Evolutionary conservation across 2,888 invertebrate species (phyloP).

Genomic region (Agrotis puta): DNA sequence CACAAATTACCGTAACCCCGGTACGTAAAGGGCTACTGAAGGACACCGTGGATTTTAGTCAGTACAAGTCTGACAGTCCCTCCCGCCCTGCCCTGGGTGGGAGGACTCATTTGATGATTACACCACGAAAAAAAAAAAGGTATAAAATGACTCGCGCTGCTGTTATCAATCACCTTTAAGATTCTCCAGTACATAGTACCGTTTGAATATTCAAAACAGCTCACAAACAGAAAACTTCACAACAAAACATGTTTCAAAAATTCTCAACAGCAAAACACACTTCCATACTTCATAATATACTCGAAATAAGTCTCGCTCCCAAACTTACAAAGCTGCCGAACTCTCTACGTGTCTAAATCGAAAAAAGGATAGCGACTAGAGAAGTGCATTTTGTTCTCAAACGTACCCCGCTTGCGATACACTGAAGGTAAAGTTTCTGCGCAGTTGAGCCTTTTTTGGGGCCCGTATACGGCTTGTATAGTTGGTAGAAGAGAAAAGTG

Average conservation of each 20-base stretch:
- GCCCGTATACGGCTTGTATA: constrained; percentile 26
- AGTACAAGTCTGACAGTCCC: too few species aligned
- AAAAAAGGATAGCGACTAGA: constrained; percentile 47
- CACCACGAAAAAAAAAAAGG: too few species aligned
- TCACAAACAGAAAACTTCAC: background rate
- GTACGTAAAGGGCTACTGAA: too few species aligned
- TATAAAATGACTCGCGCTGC: too few species aligned
- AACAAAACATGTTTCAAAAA: background rate
- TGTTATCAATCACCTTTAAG: too few species aligned
- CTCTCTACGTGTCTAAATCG: constrained; percentile 45
- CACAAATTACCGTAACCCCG: too few species aligned
- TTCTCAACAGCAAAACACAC: constrained; percentile 24
- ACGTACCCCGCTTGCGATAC: constrained; percentile 52
- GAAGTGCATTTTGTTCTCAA: constrained; percentile 61
- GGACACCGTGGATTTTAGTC: too few species aligned
- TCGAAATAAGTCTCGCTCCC: constrained; percentile 11
- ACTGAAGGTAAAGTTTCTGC: constrained; percentile 59
- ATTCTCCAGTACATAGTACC: background rate
- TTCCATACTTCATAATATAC: constrained; percentile 21
- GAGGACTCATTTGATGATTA: too few species aligned
- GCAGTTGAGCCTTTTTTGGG: constrained; percentile 43
- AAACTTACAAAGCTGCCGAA: constrained; percentile 56
- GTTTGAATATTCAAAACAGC: background rate
- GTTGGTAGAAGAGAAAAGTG: constrained; percentile 6
- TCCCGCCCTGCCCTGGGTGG: too few species aligned